Conservation (phyloP, 2,113 vertebrate genomes). For the Chaetodon auriga region DNA sequence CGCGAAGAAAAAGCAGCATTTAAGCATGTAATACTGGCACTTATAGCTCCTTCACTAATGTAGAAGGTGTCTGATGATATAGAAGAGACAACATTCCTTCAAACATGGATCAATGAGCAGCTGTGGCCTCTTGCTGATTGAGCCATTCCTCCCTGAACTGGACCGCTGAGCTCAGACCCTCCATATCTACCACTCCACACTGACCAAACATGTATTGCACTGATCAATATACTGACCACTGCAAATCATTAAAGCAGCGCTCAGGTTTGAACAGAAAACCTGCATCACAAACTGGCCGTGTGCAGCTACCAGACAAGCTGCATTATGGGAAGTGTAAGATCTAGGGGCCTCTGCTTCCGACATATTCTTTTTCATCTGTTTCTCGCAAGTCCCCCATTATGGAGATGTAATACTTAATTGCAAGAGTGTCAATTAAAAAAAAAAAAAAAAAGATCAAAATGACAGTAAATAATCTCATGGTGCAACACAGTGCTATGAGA, state of each 20-base stretch:
- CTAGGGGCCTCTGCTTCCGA: neutral
- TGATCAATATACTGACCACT: conserved; percentile 21
- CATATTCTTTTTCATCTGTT: neutral
- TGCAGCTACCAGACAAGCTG: neutral
- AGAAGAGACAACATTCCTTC: neutral
- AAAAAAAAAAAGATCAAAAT: neutral
- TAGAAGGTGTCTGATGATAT: neutral
- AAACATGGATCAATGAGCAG: conserved; percentile 21
- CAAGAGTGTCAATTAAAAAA: too few relatives aligned
- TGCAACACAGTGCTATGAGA: neutral
- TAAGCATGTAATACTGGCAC: neutral
- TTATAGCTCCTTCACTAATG: neutral
- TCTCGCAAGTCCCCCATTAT: too few relatives aligned
- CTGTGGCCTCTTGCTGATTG: conserved; percentile 13
- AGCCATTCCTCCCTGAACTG: neutral
- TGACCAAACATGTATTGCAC: conserved; percentile 39
- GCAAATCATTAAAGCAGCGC: neutral
- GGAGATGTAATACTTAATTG: too few relatives aligned
- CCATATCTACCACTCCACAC: conserved; percentile 6
- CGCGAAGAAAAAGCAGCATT: neutral
- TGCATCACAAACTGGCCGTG: neutral
- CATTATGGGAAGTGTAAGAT: neutral
- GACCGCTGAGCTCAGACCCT: conserved; percentile 17
- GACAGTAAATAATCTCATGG: neutral
- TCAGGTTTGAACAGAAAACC: neutral